phyloP scores from a whole-genome alignment of 2,113 vertebrate genomes.

The Electrona antarctica region DNA sequence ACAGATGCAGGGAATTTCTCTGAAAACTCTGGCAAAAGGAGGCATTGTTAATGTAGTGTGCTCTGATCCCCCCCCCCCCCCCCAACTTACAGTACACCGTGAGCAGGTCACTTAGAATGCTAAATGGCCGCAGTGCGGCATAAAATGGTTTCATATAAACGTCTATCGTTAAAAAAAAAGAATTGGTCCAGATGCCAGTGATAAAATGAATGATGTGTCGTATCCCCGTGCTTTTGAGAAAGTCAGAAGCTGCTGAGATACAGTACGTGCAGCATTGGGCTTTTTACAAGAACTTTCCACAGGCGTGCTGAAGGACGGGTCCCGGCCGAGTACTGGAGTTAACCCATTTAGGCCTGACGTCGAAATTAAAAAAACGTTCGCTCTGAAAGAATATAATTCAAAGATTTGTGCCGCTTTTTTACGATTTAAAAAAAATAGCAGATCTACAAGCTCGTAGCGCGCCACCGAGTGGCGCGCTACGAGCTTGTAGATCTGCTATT shows the following conservation, averaged over 20 bases:
- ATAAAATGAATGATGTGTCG: constrained; percentile 10
- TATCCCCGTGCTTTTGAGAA: not conserved
- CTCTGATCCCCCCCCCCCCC: not conserved
- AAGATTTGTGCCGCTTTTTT: too few species aligned
- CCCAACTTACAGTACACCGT: not conserved
- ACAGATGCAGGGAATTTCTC: constrained; percentile 25
- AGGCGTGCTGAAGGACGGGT: not conserved
- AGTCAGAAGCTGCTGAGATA: not conserved
- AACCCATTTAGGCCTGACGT: too few species aligned
- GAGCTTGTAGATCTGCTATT: too few species aligned
- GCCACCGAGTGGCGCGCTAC: too few species aligned
- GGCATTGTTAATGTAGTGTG: constrained; percentile 14
- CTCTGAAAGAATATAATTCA: too few species aligned
- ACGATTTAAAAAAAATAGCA: too few species aligned
- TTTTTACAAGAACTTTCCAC: not conserved
- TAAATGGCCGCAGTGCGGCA: constrained; percentile 16
- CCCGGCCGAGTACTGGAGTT: not conserved
- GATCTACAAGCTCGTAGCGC: too few species aligned
- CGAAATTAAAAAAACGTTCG: too few species aligned
- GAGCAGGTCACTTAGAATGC: constrained; percentile 15
- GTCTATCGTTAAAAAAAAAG: constrained; percentile 8
- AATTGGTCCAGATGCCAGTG: constrained; percentile 5
- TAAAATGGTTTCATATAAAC: constrained; percentile 19
- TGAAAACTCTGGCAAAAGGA: constrained; percentile 26
- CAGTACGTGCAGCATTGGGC: not conserved